Conservation (phyloP, 2,888 invertebrate species). For the Microctonus aethiopoides region DNA sequence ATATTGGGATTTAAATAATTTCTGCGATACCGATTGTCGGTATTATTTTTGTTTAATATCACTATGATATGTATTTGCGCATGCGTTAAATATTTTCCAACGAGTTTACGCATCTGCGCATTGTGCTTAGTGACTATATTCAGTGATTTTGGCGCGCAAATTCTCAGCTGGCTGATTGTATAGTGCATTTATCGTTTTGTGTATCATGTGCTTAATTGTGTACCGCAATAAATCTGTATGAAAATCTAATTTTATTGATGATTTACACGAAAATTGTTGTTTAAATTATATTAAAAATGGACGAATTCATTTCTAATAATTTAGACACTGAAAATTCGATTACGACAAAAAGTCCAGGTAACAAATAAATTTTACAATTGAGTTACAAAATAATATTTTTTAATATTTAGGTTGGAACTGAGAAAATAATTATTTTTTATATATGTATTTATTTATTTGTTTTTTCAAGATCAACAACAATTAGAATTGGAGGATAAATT, state of each 20-base stretch:
- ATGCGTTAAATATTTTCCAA: background rate
- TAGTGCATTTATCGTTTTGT: background rate
- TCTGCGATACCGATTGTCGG: too few relatives aligned
- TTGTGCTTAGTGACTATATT: background rate
- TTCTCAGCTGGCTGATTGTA: slow-evolving; percentile 13
- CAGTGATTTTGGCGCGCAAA: slow-evolving; percentile 17
- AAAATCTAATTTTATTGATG: background rate
- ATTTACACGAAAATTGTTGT: background rate
- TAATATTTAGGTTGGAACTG: background rate
- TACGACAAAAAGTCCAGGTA: background rate
- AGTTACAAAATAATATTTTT: background rate
- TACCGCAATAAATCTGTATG: background rate
- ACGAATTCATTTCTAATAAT: background rate
- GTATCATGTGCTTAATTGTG: background rate
- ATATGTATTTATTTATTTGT: too few relatives aligned
- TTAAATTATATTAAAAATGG: background rate
- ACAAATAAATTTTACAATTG: background rate
- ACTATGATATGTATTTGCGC: too few relatives aligned
- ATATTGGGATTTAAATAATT: too few relatives aligned
- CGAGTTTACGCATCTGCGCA: background rate
- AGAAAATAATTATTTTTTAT: background rate
- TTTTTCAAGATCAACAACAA: too few relatives aligned
- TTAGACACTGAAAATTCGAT: background rate
- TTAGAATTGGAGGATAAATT: background rate
- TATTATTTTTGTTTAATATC: too few relatives aligned